phyloP scores from a whole-genome alignment of 2,888 invertebrate genomes.

The Lycia hirtaria region DNA sequence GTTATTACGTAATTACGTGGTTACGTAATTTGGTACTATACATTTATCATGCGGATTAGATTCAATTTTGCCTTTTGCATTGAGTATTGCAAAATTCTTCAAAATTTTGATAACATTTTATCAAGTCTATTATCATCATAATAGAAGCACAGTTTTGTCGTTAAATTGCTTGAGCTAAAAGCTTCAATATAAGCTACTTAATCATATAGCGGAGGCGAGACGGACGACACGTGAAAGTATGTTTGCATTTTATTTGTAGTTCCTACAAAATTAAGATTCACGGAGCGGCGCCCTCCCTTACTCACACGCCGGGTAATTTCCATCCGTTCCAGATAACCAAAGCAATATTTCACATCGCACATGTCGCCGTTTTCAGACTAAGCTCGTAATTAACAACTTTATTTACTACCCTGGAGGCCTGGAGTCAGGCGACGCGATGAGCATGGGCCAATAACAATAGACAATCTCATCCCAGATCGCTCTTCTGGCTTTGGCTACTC shows the following conservation, averaged over 20 bases:
- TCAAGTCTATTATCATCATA: background rate
- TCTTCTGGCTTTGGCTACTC: background rate
- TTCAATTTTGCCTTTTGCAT: no score
- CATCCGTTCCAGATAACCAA: conserved; percentile 65
- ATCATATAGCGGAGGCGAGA: conserved; percentile 15
- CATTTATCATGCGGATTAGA: no score
- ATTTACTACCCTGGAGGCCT: conserved; percentile 23
- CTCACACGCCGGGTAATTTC: conserved; percentile 58
- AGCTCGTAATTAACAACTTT: conserved; percentile 35
- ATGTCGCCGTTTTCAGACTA: conserved; percentile 57
- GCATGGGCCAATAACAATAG: conserved; percentile 18
- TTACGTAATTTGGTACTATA: no score
- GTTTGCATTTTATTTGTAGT: conserved; percentile 73
- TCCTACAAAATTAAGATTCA: conserved; percentile 69
- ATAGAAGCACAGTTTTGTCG: conserved; percentile 8
- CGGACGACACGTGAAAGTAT: conserved; percentile 43
- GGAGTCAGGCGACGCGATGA: conserved; percentile 21
- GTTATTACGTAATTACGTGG: no score
- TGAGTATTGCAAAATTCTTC: no score
- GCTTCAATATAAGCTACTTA: conserved; percentile 23
- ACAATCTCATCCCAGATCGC: conserved; percentile 2
- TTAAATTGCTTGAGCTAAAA: conserved; percentile 25
- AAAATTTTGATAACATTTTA: background rate
- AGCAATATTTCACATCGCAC: conserved; percentile 66
- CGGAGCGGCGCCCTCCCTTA: conserved; percentile 42